Base-by-base conservation (phyloP, 2,797 vertebrate genomes). In the Cryptoprocta ferox region DNA sequence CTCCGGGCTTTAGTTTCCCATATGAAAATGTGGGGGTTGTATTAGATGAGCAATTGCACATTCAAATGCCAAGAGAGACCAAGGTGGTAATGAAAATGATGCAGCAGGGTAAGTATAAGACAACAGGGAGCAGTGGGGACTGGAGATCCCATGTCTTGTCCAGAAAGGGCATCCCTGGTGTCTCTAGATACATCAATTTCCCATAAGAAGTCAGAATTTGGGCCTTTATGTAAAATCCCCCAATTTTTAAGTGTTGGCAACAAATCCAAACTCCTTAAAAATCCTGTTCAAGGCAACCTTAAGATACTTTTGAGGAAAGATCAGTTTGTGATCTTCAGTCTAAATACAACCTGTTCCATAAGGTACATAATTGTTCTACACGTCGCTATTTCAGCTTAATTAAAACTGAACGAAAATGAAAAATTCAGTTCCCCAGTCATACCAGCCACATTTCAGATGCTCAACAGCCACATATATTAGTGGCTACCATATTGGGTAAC, bases 241-340 rank as follows among this genome's bases (percentile, higher is more conserved):
- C 10, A 42, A 30, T 85, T 73, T 82, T 89, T 80, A 45, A 79
- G 35, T 76, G n/a, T 3, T 84, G 63, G 83, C 59, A 85, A 89
- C 11, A 89, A 95, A 76, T 71, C 30, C 13, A 93, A 96, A 95
- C 12, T 30, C 42, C n/a, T 65, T 78, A 78, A 89, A 66, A 79
- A 42, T 35, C 68, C 50, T 53, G 15, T 13, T 12, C 28, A 30
- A 71, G 61, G 61, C 32, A 93, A 76, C 53, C 79, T 75, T 75
- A 53, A 35, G 76, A 28, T 32, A 45, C 42, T 11, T 14, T 9
- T 65, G 30, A 9, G n/a, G n/a, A n/a, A n/a, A 0, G 16, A 39
- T 15, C 28, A 70, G 63, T 80, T 53, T 78, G 42, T 45, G 81
- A 70, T 32, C 13, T 32, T 37, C 28, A 83, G 10, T 86, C 42